A percentile compares a stretch with the other conserved stretches of the same genome.
Conservation (phyloP, 1,140 invertebrate species). For the Ips typographus region DNA sequence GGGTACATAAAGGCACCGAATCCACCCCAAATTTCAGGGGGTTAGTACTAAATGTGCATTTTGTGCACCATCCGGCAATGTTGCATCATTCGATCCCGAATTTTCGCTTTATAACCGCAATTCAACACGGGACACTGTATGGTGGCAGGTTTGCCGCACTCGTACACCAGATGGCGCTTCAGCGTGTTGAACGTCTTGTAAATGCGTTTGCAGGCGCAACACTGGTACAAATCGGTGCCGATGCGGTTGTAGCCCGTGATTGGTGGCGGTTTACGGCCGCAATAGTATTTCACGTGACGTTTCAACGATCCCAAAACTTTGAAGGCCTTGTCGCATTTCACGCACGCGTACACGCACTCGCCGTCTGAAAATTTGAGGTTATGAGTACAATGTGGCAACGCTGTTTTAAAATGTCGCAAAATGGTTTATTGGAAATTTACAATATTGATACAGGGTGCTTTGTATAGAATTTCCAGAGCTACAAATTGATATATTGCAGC, state of each 20-base stretch:
- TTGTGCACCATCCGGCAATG: conserved; percentile 53
- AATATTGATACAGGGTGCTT: too few species aligned
- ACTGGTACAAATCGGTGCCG: conserved; percentile 41
- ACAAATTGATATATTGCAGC: too few species aligned
- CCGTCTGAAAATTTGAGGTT: too few species aligned
- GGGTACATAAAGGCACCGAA: not conserved
- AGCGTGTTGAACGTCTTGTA: conserved; percentile 56
- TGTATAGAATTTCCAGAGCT: too few species aligned
- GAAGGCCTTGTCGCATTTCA: conserved; percentile 58
- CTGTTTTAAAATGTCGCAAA: too few species aligned
- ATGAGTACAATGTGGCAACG: too few species aligned
- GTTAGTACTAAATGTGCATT: conserved; percentile 23
- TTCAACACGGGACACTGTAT: conserved; percentile 58
- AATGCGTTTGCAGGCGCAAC: conserved; percentile 54
- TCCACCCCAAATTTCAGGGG: not conserved
- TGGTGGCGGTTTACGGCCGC: conserved; percentile 56
- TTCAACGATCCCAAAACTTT: conserved; percentile 55
- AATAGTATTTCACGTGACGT: conserved; percentile 57
- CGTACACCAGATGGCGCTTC: conserved; percentile 58
- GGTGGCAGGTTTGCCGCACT: conserved; percentile 56
- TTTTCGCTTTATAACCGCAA: conserved; percentile 53
- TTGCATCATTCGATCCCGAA: conserved; percentile 54
- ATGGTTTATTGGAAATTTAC: too few species aligned
- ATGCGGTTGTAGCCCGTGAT: conserved; percentile 41
- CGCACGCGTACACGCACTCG: conserved; percentile 45